Conservation (phyloP, 2,797 vertebrate species). For the Neosilurus mollespiculum region DNA sequence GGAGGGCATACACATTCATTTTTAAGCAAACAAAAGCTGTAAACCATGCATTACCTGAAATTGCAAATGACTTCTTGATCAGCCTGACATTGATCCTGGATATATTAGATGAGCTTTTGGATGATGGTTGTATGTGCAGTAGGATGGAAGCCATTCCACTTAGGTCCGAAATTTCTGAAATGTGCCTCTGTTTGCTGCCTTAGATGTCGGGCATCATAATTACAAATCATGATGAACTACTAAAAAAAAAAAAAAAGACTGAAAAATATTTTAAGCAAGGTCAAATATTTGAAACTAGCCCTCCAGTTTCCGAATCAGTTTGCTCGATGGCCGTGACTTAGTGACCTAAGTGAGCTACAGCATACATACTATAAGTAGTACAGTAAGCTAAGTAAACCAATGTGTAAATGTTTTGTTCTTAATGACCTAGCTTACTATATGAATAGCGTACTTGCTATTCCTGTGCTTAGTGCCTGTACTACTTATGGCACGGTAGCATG, state of each 20-base stretch:
- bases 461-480: too few relatives aligned
- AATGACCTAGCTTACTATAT: background rate
- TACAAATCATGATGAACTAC: background rate
- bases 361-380: background rate
- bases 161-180: background rate
- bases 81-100: background rate
- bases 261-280: background rate
- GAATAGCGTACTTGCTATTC: too few relatives aligned
- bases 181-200: background rate
- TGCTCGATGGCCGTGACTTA: background rate
- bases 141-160: background rate
- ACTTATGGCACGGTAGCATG: too few relatives aligned
- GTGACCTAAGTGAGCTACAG: background rate
- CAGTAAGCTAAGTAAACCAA: background rate
- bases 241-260: background rate
- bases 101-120: slow-evolving; percentile 10
- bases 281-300: background rate
- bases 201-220: background rate
- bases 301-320: background rate
- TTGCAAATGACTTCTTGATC: slow-evolving; percentile 12
- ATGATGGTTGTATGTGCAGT: background rate
- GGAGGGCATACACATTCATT: background rate
- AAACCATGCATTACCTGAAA: slow-evolving; percentile 14
- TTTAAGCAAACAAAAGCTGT: slow-evolving; percentile 2
- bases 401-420: background rate